Base-by-base conservation (phyloP, 2,113 vertebrate species). In the Pelobates fuscus region DNA sequence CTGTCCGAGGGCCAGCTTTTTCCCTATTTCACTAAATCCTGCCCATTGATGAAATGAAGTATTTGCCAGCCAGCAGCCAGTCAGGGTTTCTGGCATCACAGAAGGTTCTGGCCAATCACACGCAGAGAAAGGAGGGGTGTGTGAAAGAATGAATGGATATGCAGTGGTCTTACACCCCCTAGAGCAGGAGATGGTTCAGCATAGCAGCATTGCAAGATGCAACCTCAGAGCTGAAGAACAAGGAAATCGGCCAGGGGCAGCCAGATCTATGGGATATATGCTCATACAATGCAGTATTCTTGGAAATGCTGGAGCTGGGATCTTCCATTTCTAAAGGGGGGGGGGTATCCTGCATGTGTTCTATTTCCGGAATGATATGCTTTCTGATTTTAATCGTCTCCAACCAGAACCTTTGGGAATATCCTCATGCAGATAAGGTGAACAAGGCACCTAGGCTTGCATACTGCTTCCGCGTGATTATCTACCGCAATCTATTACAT, bases 61-160 rank as follows among this genome's bases (percentile, higher is more conserved):
- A 60, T 49, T 64, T 67, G 44, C 25, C 55, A 61, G 57, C 29
- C 41, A 68, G 64, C 73, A 1, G 74, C 80, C 60, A 77, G 17
- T 21, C 67, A 2, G 70, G 77, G 15, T 1, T 2, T 78, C 62
- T 81, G 82, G 82, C 79, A 81, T 84, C 84, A 82, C 54, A 14
- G 0, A 6, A 24, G 7, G 5, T 8, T 0, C 1, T 0, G 77
- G 30, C 85, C 85, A 84, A 84, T 84, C 2, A 24, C 70, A 2
- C 27, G 29, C 61, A 27, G 71, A 62, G 70, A 67, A 67, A 76
- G 82, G 82, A 71, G 72, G 82, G 71, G 78, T 70, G 79, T 79
- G 82, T 24, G 79, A 81, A 80, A 81, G 82, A 70, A 83, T 85
- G 83, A 85, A 84, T 84, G 83, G 82, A 72, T 80, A 80, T 82